These are phyloP conservation scores for Lithobius niger DNA, from an alignment of 1,140 invertebrate genomes.

Conservation along the genomic window DNA sequence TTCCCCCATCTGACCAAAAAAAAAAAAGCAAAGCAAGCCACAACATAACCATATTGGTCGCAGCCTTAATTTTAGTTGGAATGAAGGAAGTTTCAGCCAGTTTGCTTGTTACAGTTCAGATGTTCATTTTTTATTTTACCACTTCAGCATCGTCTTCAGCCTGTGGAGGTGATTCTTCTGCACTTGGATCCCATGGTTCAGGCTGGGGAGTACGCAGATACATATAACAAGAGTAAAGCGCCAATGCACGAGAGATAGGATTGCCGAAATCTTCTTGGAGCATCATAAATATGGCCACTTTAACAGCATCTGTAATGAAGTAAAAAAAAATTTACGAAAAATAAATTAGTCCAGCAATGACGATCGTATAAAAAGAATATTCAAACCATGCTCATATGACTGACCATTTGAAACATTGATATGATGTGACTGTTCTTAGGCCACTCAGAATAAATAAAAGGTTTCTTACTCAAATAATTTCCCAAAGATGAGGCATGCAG, in stretches of 20 bases:
- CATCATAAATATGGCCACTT: constrained; percentile 63
- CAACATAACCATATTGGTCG: not conserved
- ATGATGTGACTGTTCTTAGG: too few relatives aligned
- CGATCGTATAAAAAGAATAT: too few relatives aligned
- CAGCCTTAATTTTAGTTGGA: not conserved
- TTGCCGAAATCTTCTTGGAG: constrained; percentile 73
- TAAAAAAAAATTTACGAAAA: too few relatives aligned
- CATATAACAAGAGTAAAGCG: constrained; percentile 57
- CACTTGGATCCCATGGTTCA: constrained; percentile 31
- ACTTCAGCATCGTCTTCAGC: constrained; percentile 41
- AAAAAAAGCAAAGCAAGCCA: too few relatives aligned
- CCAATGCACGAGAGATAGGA: constrained; percentile 51
- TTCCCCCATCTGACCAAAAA: too few relatives aligned
- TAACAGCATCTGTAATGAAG: constrained; percentile 49
- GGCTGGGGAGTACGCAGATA: constrained; percentile 46
- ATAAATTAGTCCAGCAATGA: too few relatives aligned
- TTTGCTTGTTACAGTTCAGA: not conserved
- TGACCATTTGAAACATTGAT: too few relatives aligned
- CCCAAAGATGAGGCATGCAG: too few relatives aligned
- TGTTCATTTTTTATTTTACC: constrained; percentile 13
- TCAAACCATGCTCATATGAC: too few relatives aligned
- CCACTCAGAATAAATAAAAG: too few relatives aligned
- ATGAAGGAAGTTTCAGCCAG: too few relatives aligned
- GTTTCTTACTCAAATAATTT: too few relatives aligned
- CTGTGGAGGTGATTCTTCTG: constrained; percentile 23